A percentile compares a stretch with the other conserved stretches of the same genome.
Conservation (phyloP, 2,113 vertebrate species). For the Anoura caudifer region DNA sequence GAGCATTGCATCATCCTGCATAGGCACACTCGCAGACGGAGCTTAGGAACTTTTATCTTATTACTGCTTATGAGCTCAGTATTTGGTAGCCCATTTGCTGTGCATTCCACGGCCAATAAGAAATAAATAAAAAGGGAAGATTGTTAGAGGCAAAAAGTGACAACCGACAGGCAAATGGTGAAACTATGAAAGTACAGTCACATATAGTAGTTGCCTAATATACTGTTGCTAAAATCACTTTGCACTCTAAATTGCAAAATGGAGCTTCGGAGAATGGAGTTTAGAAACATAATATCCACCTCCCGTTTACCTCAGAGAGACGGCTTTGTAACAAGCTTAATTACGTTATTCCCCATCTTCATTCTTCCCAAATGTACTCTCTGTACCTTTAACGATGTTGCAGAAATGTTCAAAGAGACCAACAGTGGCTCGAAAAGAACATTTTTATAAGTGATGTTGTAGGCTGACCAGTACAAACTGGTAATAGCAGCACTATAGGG, state of each 20-base stretch:
- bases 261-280: background rate
- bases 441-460: conserved; percentile 28
- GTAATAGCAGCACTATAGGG: background rate
- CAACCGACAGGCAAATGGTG: background rate
- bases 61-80: background rate
- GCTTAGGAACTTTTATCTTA: background rate
- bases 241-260: background rate
- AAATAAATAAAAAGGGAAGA: conserved; percentile 23
- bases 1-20: background rate
- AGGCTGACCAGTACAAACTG: conserved; percentile 8
- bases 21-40: background rate
- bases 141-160: background rate
- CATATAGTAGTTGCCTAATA: background rate
- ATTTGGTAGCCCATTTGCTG: background rate
- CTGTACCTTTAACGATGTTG: background rate
- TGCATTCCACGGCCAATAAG: background rate
- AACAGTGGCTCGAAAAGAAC: conserved; percentile 20
- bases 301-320: background rate
- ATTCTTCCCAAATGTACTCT: conserved; percentile 17
- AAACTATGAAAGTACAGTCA: background rate
- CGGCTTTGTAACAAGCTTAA: background rate
- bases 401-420: background rate
- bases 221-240: background rate
- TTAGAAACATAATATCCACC: background rate
- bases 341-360: background rate